Conservation (phyloP, 2,888 invertebrate genomes). For the Tigriopus californicus region DNA sequence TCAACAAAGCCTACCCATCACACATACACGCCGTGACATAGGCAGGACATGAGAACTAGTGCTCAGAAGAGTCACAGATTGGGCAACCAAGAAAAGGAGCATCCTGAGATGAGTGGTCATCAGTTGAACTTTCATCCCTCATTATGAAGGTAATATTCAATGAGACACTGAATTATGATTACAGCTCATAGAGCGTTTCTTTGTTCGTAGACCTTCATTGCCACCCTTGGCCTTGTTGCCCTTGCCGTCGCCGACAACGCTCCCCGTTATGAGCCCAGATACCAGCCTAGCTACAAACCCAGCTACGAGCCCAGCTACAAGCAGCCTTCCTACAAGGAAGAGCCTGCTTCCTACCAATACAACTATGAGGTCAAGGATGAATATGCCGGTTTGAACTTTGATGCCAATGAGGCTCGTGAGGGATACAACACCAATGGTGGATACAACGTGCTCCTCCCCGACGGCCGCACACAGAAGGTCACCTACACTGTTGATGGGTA, state of each 20-base stretch:
- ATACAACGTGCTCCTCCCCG: slow-evolving; percentile 18
- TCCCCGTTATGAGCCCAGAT: neutral
- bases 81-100: no score
- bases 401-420: neutral
- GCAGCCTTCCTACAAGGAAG: slow-evolving; percentile 5
- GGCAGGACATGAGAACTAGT: no score
- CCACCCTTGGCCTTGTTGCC: neutral
- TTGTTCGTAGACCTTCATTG: neutral
- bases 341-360: neutral
- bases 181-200: no score
- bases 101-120: no score
- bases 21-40: no score
- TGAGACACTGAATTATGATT: no score
- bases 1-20: no score
- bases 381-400: neutral
- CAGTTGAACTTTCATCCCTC: no score
- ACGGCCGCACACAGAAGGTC: slow-evolving; percentile 19
- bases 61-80: no score
- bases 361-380: neutral
- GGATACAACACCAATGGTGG: neutral
- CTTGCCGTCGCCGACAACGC: neutral
- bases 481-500: slow-evolving; percentile 18
- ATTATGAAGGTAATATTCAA: no score
- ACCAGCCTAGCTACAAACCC: neutral
- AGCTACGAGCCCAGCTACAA: neutral